Percentiles rank a stretch among this genome's conserved stretches.
Conservation (phyloP, 2,888 invertebrate species). For the Aphidius colemani region DNA sequence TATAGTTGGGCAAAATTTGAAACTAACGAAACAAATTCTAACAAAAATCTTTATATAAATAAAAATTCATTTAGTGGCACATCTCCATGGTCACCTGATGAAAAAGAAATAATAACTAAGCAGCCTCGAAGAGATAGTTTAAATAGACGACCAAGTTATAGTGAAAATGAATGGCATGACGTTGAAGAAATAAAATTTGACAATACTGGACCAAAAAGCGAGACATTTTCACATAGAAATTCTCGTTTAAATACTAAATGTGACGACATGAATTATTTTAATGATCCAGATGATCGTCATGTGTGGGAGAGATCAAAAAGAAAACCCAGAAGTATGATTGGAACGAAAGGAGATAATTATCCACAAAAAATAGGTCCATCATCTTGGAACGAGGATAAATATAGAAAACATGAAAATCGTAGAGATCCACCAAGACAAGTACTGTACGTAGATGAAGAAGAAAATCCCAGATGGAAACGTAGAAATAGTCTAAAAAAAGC, state of each 20-base stretch:
- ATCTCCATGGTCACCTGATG: constrained; percentile 81
- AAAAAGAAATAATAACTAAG: constrained; percentile 63
- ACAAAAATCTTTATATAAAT: constrained; percentile 51
- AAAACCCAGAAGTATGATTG: constrained; percentile 50
- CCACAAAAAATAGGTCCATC: constrained; percentile 71
- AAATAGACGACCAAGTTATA: constrained; percentile 63
- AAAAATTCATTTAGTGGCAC: constrained; percentile 59
- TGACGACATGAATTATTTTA: constrained; percentile 47
- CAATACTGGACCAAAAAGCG: constrained; percentile 55
- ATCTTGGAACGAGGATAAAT: constrained; percentile 77
- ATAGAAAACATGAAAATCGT: constrained; percentile 49
- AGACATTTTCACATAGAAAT: constrained; percentile 46
- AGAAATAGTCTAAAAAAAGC: constrained; percentile 45
- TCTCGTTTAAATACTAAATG: constrained; percentile 45
- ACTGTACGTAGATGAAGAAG: constrained; percentile 54
- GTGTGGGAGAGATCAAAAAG: constrained; percentile 46
- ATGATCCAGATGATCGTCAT: constrained; percentile 47
- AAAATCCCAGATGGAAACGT: constrained; percentile 52
- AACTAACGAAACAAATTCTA: constrained; percentile 46
- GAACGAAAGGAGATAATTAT: constrained; percentile 64
- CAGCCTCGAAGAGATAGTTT: constrained; percentile 47
- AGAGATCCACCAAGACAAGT: constrained; percentile 47
- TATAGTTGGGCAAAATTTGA: constrained; percentile 59
- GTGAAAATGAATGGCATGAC: constrained; percentile 58
- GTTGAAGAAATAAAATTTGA: constrained; percentile 59